A percentile compares a stretch with the other conserved stretches of the same genome.
These are phyloP conservation scores for Epizoanthus fatuus DNA, from an alignment of 92 coral and sea anemone genomes.

Conservation along the genomic window DNA sequence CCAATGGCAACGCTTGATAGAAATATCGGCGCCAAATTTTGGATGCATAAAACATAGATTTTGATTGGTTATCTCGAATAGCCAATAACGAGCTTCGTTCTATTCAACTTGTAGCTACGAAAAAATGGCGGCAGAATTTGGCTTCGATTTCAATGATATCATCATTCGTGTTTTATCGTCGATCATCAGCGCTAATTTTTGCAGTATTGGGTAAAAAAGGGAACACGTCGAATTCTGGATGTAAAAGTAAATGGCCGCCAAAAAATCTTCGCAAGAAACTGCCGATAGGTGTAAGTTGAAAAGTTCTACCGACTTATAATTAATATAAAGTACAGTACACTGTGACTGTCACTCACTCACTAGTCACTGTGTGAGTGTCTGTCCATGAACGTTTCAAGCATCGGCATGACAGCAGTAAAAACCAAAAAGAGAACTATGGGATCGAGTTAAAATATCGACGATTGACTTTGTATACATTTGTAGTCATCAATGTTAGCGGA, in stretches of 20 bases:
- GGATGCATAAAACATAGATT: neutral
- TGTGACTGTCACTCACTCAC: no score
- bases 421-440: no score
- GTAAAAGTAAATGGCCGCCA: slow-evolving; percentile 45
- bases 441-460: no score
- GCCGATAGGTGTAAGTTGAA: slow-evolving; percentile 79
- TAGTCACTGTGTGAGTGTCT: no score
- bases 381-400: no score
- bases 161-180: neutral
- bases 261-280: slow-evolving; percentile 75
- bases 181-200: neutral
- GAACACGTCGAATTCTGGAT: neutral
- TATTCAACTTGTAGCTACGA: slow-evolving; percentile 23
- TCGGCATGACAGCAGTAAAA: no score
- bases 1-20: slow-evolving; percentile 16
- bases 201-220: neutral
- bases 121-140: slow-evolving; percentile 75
- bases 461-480: no score
- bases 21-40: neutral
- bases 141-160: no score
- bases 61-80: slow-evolving; percentile 28
- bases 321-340: no score
- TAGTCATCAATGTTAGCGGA: no score
- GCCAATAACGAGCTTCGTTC: slow-evolving; percentile 37
- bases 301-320: neutral